phyloP scores from a whole-genome alignment of 2,113 vertebrate species.

The Ivindomyrus marchei region DNA sequence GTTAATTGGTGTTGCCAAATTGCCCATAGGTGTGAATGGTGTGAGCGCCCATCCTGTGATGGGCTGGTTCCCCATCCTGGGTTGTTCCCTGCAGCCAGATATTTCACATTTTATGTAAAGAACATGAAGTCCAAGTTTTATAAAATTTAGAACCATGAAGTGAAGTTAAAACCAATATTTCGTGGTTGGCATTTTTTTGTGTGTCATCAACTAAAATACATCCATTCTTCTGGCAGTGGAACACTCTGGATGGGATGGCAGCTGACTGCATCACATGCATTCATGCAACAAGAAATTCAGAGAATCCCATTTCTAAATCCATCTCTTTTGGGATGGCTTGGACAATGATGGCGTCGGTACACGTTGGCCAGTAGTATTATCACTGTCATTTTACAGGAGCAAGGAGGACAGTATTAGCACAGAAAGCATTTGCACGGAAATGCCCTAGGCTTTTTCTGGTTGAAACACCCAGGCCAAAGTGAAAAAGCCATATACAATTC shows the following conservation, averaged over 20 bases:
- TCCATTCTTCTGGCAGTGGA: background rate
- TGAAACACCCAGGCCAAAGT: constrained; percentile 25
- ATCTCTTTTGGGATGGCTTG: background rate
- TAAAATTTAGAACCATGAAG: background rate
- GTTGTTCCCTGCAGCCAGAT: background rate
- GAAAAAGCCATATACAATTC: constrained; percentile 37
- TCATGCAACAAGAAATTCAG: background rate
- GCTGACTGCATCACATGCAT: background rate
- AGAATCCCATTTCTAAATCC: background rate
- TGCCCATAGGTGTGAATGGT: too few relatives aligned
- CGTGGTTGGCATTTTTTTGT: background rate
- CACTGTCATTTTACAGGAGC: background rate
- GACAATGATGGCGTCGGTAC: background rate
- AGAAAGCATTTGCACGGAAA: constrained; percentile 27
- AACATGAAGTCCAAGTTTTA: background rate
- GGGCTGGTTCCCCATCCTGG: too few relatives aligned
- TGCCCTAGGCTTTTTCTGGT: constrained; percentile 52
- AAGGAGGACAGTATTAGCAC: constrained; percentile 26
- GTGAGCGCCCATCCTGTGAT: too few relatives aligned
- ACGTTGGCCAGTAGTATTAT: background rate
- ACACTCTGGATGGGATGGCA: background rate
- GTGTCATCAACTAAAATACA: background rate
- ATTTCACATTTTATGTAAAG: background rate
- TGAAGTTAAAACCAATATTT: background rate
- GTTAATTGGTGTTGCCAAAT: too few relatives aligned